Base-by-base conservation (phyloP, 2,888 invertebrate species). In the Macrophya alboannulata region DNA sequence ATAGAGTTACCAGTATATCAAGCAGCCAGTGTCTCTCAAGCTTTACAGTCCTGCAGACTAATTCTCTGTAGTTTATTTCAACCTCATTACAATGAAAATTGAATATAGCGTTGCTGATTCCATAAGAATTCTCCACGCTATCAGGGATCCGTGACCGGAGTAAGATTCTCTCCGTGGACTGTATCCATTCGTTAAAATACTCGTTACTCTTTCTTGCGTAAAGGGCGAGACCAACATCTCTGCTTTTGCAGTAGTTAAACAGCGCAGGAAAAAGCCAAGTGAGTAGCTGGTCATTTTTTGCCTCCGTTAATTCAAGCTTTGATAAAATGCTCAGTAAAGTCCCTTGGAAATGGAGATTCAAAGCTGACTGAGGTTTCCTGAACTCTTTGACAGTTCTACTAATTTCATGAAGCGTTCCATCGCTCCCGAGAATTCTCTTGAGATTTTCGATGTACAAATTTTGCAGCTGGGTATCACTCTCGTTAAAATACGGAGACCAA, bases 1-100 rank as follows among this genome's bases (percentile, higher is more conserved):
- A 6, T 21, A 45, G 12, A 62, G 59, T 88, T 89, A 93, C 93
- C 88, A 93, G 87, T 85, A 93, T 90, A 88, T 93, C 93, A 62
- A 85, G 85, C 21, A 93, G 71, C 93, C 93, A 93, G 86, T 92
- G 93, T 15, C 86, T 86, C 84, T 89, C 88, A 25, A 85, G 89
- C 85, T 86, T 89, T 65, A 89, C 86, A 25, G 90, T 86, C 86
- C 93, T 88, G 68, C 89, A 87, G 40, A 90, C 88, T 45, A 93
- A 86, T 87, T 92, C 91, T 85, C 89, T 91, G 68, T 87, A 86
- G 85, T 91, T 88, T 12, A 92, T 72, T 71, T 85, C 43, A n/a
- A 88, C 79, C 40, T 79, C 74, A 31, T 76, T 84, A 85, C 88
- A 71, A 85, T 88, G 85, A 15, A 85, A 84, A 31, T 86, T 85